These are phyloP conservation scores for Rhopalosiphum nymphaeae DNA, from an alignment of 2,888 invertebrate genomes.

Conservation along the genomic window DNA sequence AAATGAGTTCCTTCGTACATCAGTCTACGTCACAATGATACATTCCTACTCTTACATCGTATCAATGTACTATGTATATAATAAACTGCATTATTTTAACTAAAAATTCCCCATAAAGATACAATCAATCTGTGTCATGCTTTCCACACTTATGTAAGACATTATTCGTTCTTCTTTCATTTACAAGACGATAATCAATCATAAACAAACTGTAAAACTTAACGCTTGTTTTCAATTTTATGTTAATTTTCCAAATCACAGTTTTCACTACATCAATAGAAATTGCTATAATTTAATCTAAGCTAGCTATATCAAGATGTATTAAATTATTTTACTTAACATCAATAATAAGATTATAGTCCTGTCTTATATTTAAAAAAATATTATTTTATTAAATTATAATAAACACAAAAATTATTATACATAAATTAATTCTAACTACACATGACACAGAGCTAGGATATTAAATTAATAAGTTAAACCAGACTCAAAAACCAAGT, in stretches of 20 bases:
- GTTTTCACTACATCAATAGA: neutral
- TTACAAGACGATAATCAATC: conserved; percentile 38
- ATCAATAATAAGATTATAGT: neutral
- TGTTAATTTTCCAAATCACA: conserved; percentile 17
- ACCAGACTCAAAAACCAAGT: neutral
- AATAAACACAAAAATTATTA: neutral
- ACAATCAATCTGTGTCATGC: conserved; percentile 48
- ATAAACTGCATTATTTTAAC: conserved; percentile 5
- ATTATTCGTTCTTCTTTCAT: neutral
- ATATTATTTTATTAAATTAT: neutral
- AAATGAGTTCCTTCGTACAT: conserved; percentile 9
- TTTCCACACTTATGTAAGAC: neutral
- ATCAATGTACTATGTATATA: conserved; percentile 19
- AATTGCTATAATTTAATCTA: neutral
- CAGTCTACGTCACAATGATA: conserved; percentile 31
- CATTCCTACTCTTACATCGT: neutral
- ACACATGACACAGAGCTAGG: neutral
- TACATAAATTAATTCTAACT: neutral
- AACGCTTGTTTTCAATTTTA: neutral
- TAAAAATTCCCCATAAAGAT: conserved; percentile 16
- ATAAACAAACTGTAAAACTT: conserved; percentile 6
- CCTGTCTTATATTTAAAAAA: neutral
- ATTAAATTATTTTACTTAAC: neutral
- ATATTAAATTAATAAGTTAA: neutral
- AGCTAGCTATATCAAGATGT: no score